Evolutionary conservation across 23 tunicate species (phyloP).

Genomic region (Corella eumyota): DNA sequence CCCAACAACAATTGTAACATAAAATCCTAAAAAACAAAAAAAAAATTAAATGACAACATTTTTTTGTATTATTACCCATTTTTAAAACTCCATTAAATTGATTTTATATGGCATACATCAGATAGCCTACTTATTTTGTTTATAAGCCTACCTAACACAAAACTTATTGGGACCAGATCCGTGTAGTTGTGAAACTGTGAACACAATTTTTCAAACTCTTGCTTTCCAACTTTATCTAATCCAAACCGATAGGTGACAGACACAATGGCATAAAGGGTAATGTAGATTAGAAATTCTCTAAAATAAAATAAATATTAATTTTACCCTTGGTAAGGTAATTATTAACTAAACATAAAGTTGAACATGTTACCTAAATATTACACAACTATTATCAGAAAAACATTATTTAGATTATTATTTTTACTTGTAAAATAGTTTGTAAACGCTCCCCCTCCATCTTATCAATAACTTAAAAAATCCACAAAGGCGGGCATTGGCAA

Average conservation of each 20-base stretch:
- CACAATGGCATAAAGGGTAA: conserved; percentile 30
- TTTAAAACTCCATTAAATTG: no score
- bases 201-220: conserved; percentile 67
- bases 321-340: no score
- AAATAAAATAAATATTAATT: no score
- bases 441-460: conserved; percentile 88
- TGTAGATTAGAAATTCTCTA: conserved; percentile 76
- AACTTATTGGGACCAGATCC: conserved; percentile 73
- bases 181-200: conserved; percentile 75
- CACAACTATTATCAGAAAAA: background rate
- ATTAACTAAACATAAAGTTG: no score
- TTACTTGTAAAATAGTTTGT: conserved; percentile 82
- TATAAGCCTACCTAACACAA: conserved; percentile 50
- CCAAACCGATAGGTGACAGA: conserved; percentile 34
- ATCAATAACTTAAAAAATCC: conserved; percentile 72
- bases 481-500: conserved; percentile 68
- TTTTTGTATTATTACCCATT: background rate
- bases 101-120: background rate
- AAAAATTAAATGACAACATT: background rate
- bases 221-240: conserved; percentile 6
- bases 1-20: conserved; percentile 74
- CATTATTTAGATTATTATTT: conserved; percentile 1
- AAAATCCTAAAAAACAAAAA: conserved; percentile 42
- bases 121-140: background rate
- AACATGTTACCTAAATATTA: no score